Conservation (phyloP, 2,113 vertebrate genomes). For the Scortum barcoo region DNA sequence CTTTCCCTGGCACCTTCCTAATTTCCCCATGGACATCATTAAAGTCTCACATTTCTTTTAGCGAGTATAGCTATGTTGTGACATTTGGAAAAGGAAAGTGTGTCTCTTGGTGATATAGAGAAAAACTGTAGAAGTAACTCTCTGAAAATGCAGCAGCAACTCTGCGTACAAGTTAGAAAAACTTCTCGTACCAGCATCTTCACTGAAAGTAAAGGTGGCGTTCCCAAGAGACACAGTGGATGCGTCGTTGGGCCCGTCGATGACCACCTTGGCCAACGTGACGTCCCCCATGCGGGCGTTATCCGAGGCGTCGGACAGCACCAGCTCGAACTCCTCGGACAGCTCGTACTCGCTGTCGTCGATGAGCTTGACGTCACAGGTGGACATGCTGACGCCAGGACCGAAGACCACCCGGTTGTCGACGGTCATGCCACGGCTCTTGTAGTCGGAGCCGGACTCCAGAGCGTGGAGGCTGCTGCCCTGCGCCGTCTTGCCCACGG, state of each 20-base stretch:
- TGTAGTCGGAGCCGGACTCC: conserved; percentile 95
- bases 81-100: background rate
- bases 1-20: background rate
- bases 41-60: background rate
- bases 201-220: conserved; percentile 90
- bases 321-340: conserved; percentile 95
- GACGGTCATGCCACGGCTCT: conserved; percentile 87
- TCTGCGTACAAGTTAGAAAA: too few species aligned
- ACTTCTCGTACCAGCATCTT: conserved; percentile 90
- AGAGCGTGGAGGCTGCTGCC: conserved; percentile 91
- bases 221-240: conserved; percentile 91
- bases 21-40: conserved; percentile 21
- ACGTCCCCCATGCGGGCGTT: conserved; percentile 89
- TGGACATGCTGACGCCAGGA: conserved; percentile 88
- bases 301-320: conserved; percentile 87
- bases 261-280: conserved; percentile 87
- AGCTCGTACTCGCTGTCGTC: conserved; percentile 98
- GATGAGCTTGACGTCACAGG: conserved; percentile 91
- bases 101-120: background rate
- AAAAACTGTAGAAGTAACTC: background rate
- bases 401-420: conserved; percentile 90
- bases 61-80: background rate
- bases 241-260: conserved; percentile 94
- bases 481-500: conserved; percentile 88
- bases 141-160: background rate